These are phyloP conservation scores for Bombus huntii DNA, from an alignment of 1,140 invertebrate genomes.

Conservation along the genomic window DNA sequence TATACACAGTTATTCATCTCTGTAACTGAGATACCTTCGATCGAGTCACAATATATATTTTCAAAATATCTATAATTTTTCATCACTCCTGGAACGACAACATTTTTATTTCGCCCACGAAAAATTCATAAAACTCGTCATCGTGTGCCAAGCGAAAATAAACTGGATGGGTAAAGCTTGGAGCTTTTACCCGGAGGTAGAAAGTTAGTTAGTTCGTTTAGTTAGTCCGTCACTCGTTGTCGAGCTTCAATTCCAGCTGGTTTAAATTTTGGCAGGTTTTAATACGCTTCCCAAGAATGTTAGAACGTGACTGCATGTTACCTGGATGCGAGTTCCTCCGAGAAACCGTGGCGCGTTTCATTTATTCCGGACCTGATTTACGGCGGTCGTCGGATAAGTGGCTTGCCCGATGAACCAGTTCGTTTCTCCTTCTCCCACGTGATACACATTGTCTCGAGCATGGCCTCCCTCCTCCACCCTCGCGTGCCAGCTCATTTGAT, in stretches of 20 bases:
- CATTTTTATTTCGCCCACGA: neutral
- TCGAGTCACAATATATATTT: no score
- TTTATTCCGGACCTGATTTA: slow-evolving; percentile 63
- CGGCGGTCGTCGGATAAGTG: slow-evolving; percentile 60
- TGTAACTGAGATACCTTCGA: no score
- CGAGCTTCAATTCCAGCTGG: neutral
- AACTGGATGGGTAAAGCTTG: slow-evolving; percentile 9
- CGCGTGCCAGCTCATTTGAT: slow-evolving; percentile 44
- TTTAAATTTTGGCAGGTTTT: neutral
- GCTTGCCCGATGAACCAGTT: slow-evolving; percentile 42
- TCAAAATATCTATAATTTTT: neutral
- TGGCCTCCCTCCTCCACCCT: neutral
- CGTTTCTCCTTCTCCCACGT: slow-evolving; percentile 37
- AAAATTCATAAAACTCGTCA: neutral
- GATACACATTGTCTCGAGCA: slow-evolving; percentile 54
- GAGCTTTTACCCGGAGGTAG: slow-evolving; percentile 4
- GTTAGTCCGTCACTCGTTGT: neutral
- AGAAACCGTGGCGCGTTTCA: slow-evolving; percentile 37
- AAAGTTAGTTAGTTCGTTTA: neutral
- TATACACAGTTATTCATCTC: no score
- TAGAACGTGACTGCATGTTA: slow-evolving; percentile 9
- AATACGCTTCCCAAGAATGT: neutral
- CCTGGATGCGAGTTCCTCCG: slow-evolving; percentile 7
- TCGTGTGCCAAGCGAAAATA: neutral
- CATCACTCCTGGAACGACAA: neutral